These are phyloP conservation scores for Henicopernis longicauda DNA, from an alignment of 2,113 vertebrate genomes.

Conservation along the genomic window DNA sequence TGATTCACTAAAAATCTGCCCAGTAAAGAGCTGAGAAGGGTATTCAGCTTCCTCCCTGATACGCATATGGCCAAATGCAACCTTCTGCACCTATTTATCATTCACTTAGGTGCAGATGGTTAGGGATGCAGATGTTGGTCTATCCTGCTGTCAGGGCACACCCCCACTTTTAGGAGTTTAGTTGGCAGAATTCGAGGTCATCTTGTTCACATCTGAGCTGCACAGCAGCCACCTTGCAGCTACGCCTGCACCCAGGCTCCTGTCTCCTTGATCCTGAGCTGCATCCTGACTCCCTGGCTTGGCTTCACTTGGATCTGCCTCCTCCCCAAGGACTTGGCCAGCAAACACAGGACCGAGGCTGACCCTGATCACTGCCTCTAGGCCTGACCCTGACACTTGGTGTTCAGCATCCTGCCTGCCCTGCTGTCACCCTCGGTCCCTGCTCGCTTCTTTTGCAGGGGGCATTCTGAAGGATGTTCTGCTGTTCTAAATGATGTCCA, in stretches of 20 bases:
- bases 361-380: not conserved
- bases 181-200: not conserved
- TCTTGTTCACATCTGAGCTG: not conserved
- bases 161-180: not conserved
- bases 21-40: not conserved
- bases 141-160: not conserved
- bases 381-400: not conserved
- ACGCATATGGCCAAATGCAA: not conserved
- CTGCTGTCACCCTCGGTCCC: not conserved
- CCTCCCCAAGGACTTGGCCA: not conserved
- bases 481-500: not conserved
- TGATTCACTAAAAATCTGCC: not conserved
- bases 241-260: not conserved
- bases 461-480: not conserved
- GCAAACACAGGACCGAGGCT: accelerated
- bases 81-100: not conserved
- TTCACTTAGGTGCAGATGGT: not conserved
- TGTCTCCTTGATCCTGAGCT: not conserved
- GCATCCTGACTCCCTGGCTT: too few species aligned
- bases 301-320: not conserved
- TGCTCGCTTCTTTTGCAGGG: not conserved
- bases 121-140: not conserved
- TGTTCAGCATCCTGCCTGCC: not conserved
- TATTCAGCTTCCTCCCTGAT: not conserved
- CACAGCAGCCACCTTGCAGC: not conserved